A percentile compares a stretch with the other conserved stretches of the same genome.
These are phyloP conservation scores for Neria commutata DNA, from an alignment of 2,888 invertebrate species.

Conservation along the genomic window DNA sequence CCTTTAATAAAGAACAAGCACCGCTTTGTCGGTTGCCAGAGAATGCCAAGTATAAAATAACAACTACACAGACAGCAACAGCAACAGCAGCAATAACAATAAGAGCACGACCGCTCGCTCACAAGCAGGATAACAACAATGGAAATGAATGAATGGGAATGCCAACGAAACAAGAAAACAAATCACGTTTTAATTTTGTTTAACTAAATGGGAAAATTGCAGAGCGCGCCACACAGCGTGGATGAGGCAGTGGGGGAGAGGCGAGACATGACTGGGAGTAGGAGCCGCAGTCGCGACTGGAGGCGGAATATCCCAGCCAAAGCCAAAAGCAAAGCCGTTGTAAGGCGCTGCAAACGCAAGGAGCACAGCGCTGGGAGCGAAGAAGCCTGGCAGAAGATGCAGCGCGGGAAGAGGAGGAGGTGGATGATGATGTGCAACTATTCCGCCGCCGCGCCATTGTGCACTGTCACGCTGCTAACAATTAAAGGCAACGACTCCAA, in stretches of 20 bases:
- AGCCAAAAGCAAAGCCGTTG: not conserved
- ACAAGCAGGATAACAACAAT: too few species aligned
- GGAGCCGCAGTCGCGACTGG: not conserved
- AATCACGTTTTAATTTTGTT: conserved; percentile 59
- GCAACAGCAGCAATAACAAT: not conserved
- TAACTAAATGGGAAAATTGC: conserved; percentile 56
- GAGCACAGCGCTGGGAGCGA: not conserved
- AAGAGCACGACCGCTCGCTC: too few species aligned
- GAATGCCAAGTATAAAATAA: not conserved
- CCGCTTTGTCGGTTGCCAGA: not conserved
- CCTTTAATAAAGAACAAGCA: not conserved
- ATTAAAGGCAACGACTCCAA: conserved; percentile 45
- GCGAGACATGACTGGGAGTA: conserved; percentile 18
- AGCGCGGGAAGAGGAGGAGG: not conserved
- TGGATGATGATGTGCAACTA: conserved; percentile 49
- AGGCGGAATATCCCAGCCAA: too few species aligned
- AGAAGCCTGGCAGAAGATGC: not conserved
- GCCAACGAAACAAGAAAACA: conserved; percentile 53
- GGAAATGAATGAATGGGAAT: conserved; percentile 41
- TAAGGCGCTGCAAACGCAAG: not conserved
- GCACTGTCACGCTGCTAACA: conserved; percentile 52
- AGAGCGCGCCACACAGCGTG: too few species aligned
- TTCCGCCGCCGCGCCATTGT: conserved; percentile 43
- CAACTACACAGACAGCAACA: not conserved
- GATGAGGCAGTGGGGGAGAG: too few species aligned